phyloP scores from a whole-genome alignment of 2,113 vertebrate species.

The Cebidichthys violaceus region DNA sequence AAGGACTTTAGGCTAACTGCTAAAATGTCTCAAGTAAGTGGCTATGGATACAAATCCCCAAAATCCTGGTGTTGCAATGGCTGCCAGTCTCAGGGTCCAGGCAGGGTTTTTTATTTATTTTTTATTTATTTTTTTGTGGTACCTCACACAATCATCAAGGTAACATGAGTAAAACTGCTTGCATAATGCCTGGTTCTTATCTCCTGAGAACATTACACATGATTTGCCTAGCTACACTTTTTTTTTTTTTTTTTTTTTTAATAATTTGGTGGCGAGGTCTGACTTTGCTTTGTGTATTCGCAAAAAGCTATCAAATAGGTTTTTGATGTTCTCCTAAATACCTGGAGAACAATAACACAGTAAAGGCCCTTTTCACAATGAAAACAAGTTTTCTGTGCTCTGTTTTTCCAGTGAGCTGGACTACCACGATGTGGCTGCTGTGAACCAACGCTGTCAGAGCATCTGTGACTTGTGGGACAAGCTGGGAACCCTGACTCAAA shows the following conservation, averaged over 20 bases:
- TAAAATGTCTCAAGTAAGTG: background rate
- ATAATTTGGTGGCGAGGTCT: background rate
- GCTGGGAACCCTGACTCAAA: conserved; percentile 96
- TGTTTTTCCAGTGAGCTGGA: conserved; percentile 88
- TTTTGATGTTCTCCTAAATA: background rate
- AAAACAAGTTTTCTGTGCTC: background rate
- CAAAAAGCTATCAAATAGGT: background rate
- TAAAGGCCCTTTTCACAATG: background rate
- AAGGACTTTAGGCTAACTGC: background rate
- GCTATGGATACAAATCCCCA: background rate
- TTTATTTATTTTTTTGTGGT: background rate
- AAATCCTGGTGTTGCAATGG: background rate
- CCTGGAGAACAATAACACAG: background rate
- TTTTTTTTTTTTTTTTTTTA: too few relatives aligned
- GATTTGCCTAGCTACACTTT: background rate
- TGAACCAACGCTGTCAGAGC: conserved; percentile 96
- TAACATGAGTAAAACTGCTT: background rate
- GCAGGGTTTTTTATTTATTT: too few relatives aligned
- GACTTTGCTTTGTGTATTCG: background rate
- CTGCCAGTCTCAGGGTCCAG: background rate
- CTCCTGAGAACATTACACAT: background rate
- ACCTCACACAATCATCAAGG: background rate
- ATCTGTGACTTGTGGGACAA: conserved; percentile 99
- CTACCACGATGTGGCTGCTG: conserved; percentile 93
- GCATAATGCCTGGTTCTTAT: background rate